These are phyloP conservation scores for Papilio xuthus DNA, from an alignment of 1,140 invertebrate genomes.

Conservation along the genomic window DNA sequence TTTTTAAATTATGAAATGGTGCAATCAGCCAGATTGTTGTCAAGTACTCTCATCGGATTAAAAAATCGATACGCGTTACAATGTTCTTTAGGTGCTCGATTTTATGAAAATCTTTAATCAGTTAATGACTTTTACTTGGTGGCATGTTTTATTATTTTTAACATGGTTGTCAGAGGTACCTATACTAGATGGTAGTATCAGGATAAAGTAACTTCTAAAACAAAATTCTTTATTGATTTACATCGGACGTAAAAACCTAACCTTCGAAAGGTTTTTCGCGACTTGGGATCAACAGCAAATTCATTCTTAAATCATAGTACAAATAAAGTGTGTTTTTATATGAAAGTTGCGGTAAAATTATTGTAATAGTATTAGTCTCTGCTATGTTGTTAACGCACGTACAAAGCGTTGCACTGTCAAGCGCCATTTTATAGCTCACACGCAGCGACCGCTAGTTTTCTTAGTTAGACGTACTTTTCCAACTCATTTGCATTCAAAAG, in stretches of 20 bases:
- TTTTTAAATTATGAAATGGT: slow-evolving; percentile 15
- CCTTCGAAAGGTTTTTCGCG: too few relatives aligned
- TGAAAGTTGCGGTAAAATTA: neutral
- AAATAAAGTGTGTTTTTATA: neutral
- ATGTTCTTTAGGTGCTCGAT: neutral
- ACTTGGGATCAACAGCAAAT: too few relatives aligned
- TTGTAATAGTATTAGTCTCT: neutral
- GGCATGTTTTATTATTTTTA: neutral
- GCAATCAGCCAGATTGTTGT: slow-evolving; percentile 7
- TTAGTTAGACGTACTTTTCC: slow-evolving; percentile 75
- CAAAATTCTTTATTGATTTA: neutral
- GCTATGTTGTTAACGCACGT: neutral
- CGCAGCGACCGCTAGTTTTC: slow-evolving; percentile 65
- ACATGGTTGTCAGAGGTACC: neutral
- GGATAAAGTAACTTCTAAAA: neutral
- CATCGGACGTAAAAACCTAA: too few relatives aligned
- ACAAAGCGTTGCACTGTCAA: slow-evolving; percentile 2
- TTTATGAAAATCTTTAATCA: neutral
- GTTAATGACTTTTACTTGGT: neutral
- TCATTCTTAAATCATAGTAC: too few relatives aligned
- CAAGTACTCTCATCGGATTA: neutral
- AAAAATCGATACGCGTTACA: neutral
- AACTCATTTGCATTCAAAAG: slow-evolving; percentile 81
- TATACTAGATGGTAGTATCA: neutral
- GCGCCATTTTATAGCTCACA: slow-evolving; percentile 52